phyloP scores from a whole-genome alignment of 2,888 invertebrate species.

The Anthrax anthrax region DNA sequence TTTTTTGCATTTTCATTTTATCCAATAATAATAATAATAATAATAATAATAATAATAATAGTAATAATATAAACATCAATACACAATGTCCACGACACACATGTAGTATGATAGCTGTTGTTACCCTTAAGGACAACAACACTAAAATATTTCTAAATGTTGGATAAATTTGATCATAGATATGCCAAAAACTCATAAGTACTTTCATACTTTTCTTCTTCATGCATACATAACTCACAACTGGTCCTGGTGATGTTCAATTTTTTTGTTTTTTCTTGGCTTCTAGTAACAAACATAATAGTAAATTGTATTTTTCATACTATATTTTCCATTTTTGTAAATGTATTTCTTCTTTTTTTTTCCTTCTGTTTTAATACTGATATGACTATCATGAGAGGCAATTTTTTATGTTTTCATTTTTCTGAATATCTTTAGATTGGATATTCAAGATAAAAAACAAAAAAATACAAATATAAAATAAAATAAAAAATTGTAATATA shows the following conservation, averaged over 20 bases:
- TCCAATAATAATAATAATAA: too few relatives aligned
- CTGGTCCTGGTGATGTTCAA: conserved; percentile 6
- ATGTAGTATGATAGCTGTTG: too few relatives aligned
- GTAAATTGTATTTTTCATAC: not conserved
- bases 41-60: too few relatives aligned
- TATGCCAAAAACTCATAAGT: conserved; percentile 9
- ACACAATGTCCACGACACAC: too few relatives aligned
- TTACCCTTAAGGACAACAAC: not conserved
- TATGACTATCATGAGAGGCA: conserved; percentile 12
- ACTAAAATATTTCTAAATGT: not conserved
- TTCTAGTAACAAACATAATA: too few relatives aligned
- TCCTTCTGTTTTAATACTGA: conserved; percentile 1
- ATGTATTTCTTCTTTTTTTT: not conserved
- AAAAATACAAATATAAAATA: too few relatives aligned
- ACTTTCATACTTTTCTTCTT: not conserved
- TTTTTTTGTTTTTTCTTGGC: not conserved
- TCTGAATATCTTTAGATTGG: conserved; percentile 12
- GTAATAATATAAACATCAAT: not conserved
- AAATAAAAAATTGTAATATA: conserved; percentile 4
- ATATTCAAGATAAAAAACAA: conserved; percentile 9
- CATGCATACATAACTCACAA: not conserved
- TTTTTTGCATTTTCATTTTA: not conserved
- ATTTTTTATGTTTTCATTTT: conserved; percentile 13
- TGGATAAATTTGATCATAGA: conserved; percentile 12
- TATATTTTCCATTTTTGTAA: not conserved